phyloP scores from a whole-genome alignment of 2,113 vertebrate species.

The Spea bombifrons region DNA sequence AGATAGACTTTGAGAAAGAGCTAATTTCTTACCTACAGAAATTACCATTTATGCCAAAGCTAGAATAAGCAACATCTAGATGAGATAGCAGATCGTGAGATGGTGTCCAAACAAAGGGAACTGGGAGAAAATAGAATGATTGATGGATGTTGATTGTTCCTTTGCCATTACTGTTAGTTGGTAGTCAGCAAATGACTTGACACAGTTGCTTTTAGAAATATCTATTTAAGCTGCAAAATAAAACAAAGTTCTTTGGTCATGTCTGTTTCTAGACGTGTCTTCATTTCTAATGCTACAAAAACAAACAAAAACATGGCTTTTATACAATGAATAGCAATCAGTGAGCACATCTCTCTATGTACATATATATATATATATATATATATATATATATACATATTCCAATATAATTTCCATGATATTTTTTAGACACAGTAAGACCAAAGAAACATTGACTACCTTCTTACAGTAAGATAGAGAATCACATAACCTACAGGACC shows the following conservation, averaged over 20 bases:
- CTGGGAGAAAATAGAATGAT: slow-evolving; percentile 10
- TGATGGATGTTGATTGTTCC: slow-evolving; percentile 9
- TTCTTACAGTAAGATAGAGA: no score
- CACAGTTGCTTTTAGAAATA: slow-evolving; percentile 2
- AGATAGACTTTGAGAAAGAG: not conserved
- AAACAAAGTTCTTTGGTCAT: not conserved
- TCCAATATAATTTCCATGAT: no score
- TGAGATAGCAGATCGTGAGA: not conserved
- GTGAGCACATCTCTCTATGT: no score
- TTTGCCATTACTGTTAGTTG: slow-evolving; percentile 13
- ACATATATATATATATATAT: no score
- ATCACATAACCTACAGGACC: no score
- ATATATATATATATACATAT: no score
- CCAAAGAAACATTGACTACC: no score
- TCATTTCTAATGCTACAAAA: no score
- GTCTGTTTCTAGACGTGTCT: not conserved
- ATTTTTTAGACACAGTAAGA: no score
- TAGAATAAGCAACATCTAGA: not conserved
- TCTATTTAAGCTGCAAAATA: not conserved
- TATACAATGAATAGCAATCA: no score
- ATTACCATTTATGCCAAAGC: not conserved
- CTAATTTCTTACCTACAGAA: not conserved
- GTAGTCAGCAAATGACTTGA: slow-evolving; percentile 13
- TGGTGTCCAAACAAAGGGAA: not conserved
- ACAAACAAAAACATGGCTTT: no score